A percentile compares a stretch with the other conserved stretches of the same genome.
phyloP scores from a whole-genome alignment of 2,797 vertebrate genomes.

The Melanotaenia trifasciata region DNA sequence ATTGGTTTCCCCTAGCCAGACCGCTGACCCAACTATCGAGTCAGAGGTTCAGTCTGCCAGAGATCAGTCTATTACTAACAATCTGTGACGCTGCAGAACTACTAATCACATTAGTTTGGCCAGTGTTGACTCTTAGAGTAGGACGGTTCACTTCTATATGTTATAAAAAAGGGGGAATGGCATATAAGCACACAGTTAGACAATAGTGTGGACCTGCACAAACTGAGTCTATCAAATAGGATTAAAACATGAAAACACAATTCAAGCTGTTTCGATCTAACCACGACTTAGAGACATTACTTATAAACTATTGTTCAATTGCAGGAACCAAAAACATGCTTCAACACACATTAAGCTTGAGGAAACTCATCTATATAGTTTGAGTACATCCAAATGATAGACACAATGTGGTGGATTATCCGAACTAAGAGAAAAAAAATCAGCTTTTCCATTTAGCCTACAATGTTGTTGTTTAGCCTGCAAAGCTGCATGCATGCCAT shows the following conservation, averaged over 20 bases:
- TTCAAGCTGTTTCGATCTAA: background rate
- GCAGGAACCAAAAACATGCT: background rate
- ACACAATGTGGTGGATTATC: background rate
- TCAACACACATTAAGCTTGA: background rate
- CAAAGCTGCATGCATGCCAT: background rate
- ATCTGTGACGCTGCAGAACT: conserved; percentile 44
- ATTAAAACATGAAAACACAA: background rate
- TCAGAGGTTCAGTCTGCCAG: conserved; percentile 18
- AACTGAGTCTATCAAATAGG: background rate
- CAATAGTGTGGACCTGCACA: background rate
- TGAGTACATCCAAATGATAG: background rate
- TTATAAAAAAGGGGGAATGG: background rate
- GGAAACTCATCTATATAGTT: background rate
- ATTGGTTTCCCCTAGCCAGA: background rate
- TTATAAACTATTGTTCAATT: background rate
- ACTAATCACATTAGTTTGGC: conserved; percentile 66
- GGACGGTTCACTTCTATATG: conserved; percentile 12
- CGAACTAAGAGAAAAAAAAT: background rate
- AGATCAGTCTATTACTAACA: conserved; percentile 59
- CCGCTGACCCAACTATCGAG: conserved; percentile 10
- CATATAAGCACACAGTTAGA: background rate
- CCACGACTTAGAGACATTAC: background rate
- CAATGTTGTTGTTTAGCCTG: background rate
- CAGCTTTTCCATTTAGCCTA: background rate
- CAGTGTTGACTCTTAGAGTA: conserved; percentile 22